phyloP scores from a whole-genome alignment of 1,140 invertebrate genomes.

The Ceratina calcarata region DNA sequence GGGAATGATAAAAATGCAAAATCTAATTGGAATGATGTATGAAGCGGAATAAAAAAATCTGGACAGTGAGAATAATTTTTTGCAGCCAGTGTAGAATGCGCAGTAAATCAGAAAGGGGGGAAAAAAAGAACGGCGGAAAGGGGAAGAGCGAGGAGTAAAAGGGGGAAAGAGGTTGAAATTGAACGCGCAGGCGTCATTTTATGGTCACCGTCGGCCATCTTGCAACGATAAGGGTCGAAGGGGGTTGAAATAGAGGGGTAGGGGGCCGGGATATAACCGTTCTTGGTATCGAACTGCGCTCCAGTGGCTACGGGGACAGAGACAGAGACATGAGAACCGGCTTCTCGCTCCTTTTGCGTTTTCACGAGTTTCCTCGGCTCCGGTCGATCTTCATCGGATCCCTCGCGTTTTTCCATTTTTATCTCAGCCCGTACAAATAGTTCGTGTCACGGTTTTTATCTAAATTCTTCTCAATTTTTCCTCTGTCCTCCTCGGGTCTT shows the following conservation, averaged over 20 bases:
- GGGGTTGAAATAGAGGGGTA: conserved; percentile 36
- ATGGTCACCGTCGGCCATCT: conserved; percentile 71
- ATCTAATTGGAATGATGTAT: too few relatives aligned
- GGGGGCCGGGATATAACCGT: conserved; percentile 74
- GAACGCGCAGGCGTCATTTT: conserved; percentile 74
- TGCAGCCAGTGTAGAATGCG: too few relatives aligned
- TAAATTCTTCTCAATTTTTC: too few relatives aligned
- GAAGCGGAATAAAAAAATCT: too few relatives aligned
- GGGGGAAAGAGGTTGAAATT: conserved; percentile 34
- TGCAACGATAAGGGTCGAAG: conserved; percentile 57
- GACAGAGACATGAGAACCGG: conserved; percentile 56
- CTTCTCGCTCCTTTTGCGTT: neutral
- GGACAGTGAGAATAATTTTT: too few relatives aligned
- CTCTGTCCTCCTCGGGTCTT: too few relatives aligned
- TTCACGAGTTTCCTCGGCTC: conserved; percentile 16
- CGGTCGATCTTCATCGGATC: too few relatives aligned
- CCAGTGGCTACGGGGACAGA: conserved; percentile 69
- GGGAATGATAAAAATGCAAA: too few relatives aligned
- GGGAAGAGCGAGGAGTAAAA: conserved; percentile 31
- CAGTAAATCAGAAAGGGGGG: conserved; percentile 3
- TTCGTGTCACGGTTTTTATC: too few relatives aligned
- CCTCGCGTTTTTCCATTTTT: conserved; percentile 33
- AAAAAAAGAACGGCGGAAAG: conserved; percentile 48
- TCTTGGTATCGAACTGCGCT: conserved; percentile 74
- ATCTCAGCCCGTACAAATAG: neutral